These are phyloP conservation scores for Leucoraja erinaceus DNA, from an alignment of 2,113 vertebrate genomes.

Conservation along the genomic window DNA sequence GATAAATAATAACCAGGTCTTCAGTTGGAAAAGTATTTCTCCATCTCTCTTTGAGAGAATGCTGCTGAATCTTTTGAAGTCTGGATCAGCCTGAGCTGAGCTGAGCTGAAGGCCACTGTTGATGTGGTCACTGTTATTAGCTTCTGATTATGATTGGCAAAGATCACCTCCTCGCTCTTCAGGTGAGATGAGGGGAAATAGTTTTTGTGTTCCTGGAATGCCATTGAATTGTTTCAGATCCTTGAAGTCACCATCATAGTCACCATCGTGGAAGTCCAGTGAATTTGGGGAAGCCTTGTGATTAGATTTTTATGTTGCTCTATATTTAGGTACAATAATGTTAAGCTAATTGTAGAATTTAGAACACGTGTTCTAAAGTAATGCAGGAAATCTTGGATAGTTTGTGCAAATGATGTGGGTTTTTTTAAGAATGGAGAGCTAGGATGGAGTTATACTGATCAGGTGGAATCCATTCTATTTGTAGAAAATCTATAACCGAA, in stretches of 20 bases:
- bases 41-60: background rate
- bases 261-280: background rate
- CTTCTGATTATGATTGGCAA: background rate
- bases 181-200: background rate
- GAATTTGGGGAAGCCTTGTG: background rate
- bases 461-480: background rate
- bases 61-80: background rate
- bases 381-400: background rate
- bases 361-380: background rate
- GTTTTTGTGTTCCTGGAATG: background rate
- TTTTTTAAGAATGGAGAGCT: background rate
- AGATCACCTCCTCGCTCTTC: background rate
- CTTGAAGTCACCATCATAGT: background rate
- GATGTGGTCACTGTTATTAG: background rate
- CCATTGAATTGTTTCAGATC: background rate
- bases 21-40: background rate
- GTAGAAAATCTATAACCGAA: background rate
- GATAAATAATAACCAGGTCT: background rate
- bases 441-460: background rate
- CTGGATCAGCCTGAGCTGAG: background rate
- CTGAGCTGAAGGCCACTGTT: background rate
- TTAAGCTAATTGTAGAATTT: background rate
- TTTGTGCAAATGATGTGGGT: background rate
- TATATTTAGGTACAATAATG: background rate
- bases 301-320: background rate